phyloP scores from a whole-genome alignment of 1,140 invertebrate species.

The Laupala kohalensis region DNA sequence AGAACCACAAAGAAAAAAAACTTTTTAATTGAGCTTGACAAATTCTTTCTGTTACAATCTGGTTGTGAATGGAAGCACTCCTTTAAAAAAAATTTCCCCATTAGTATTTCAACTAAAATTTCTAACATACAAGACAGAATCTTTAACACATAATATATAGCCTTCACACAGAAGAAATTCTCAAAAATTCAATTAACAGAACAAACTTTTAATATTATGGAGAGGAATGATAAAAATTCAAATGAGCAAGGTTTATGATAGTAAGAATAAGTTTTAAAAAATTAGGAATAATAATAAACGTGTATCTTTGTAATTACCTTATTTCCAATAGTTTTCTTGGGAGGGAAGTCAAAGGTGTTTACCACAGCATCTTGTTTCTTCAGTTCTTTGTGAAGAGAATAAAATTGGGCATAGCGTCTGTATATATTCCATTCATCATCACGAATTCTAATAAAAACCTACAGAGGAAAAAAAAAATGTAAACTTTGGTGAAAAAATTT shows the following conservation, averaged over 20 bases:
- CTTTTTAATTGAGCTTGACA: too few species aligned
- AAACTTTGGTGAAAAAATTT: too few species aligned
- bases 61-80: neutral
- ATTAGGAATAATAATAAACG: too few species aligned
- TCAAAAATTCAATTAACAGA: neutral
- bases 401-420: conserved; percentile 79
- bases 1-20: too few species aligned
- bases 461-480: neutral
- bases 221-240: neutral
- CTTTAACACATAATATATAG: neutral
- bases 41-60: conserved; percentile 10
- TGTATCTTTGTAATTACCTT: conserved; percentile 41
- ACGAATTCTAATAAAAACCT: conserved; percentile 70
- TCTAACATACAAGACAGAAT: neutral
- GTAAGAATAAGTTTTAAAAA: too few species aligned
- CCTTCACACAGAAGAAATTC: neutral
- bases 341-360: conserved; percentile 77
- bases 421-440: conserved; percentile 91
- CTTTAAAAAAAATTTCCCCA: neutral
- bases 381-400: conserved; percentile 62
- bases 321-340: conserved; percentile 81
- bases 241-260: too few species aligned
- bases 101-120: neutral
- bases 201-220: neutral
- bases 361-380: conserved; percentile 70